Conservation (phyloP, 2,113 vertebrate species). For the Todiramphus saurophagus region DNA sequence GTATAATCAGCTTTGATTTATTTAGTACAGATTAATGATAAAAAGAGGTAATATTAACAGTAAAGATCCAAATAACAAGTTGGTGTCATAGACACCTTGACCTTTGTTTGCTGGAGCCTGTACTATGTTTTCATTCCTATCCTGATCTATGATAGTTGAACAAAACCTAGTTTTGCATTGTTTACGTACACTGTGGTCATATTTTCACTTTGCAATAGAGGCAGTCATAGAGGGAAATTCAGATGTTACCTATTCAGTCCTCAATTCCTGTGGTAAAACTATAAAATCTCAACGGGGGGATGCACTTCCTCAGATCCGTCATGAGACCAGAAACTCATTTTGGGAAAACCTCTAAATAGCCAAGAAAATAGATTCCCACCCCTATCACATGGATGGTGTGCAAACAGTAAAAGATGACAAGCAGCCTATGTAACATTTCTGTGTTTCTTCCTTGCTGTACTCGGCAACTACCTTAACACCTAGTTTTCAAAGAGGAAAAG, state of each 20-base stretch:
- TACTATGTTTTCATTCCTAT: background rate
- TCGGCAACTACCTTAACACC: background rate
- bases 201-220: background rate
- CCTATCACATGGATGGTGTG: rapidly evolving
- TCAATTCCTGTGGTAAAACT: background rate
- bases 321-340: background rate
- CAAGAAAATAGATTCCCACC: background rate
- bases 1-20: background rate
- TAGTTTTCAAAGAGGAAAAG: background rate
- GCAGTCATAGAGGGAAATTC: background rate
- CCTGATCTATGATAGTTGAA: background rate
- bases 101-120: background rate
- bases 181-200: background rate
- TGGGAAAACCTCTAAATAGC: background rate
- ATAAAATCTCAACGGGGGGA: background rate
- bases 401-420: background rate
- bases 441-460: background rate
- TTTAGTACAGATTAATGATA: background rate
- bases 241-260: background rate
- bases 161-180: background rate
- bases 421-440: background rate
- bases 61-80: background rate
- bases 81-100: background rate
- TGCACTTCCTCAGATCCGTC: background rate
- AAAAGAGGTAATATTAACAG: background rate